These are phyloP conservation scores for Triops cancriformis DNA, from an alignment of 1,140 invertebrate genomes.

Conservation along the genomic window DNA sequence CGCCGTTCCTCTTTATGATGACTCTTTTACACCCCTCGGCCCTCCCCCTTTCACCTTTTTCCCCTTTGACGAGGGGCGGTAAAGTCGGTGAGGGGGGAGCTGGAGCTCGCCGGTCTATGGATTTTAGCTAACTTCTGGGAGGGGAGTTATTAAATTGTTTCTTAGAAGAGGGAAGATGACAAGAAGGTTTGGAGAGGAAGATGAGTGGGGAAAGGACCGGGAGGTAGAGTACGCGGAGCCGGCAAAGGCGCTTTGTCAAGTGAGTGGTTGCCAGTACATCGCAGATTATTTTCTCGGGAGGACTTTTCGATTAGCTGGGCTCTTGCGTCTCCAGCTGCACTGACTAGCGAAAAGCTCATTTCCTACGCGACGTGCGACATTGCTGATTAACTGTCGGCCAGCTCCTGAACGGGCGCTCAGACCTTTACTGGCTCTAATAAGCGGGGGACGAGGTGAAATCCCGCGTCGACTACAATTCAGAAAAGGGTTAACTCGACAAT, in stretches of 20 bases:
- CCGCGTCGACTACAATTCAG: too few relatives aligned
- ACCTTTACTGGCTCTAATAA: too few relatives aligned
- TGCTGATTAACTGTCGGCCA: neutral
- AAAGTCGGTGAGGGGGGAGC: neutral
- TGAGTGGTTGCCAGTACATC: neutral
- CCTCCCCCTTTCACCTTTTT: neutral
- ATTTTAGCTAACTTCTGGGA: neutral
- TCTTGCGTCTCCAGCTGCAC: neutral
- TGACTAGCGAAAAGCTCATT: neutral
- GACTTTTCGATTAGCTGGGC: neutral
- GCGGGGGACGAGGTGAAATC: too few relatives aligned
- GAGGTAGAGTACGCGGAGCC: too few relatives aligned
- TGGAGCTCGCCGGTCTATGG: neutral
- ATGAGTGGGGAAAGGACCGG: too few relatives aligned
- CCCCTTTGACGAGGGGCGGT: too few relatives aligned
- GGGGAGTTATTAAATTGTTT: neutral
- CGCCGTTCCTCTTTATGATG: neutral
- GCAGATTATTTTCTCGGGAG: too few relatives aligned
- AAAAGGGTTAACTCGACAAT: too few relatives aligned
- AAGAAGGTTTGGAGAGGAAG: too few relatives aligned
- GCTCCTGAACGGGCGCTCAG: too few relatives aligned
- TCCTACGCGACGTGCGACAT: neutral
- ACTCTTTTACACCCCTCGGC: neutral
- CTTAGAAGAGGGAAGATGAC: neutral
- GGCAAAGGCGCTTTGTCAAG: neutral